phyloP scores from a whole-genome alignment of 2,113 vertebrate species.

The Martes martes region DNA sequence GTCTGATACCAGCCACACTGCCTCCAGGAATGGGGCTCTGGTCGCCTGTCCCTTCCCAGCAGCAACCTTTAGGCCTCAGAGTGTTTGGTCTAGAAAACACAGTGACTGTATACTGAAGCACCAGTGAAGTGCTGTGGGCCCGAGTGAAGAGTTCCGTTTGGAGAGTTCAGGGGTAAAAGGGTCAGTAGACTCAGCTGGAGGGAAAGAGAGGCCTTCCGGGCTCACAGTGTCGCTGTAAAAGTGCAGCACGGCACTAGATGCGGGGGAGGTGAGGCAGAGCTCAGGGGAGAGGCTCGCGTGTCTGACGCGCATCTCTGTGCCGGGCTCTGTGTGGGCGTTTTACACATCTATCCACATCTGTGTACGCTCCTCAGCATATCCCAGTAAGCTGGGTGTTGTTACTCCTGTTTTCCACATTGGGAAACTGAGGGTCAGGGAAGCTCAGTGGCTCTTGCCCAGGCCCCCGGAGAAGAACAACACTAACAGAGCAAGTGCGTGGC shows the following conservation, averaged over 20 bases:
- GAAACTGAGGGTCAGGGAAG: neutral
- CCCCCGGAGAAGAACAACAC: fast-evolving
- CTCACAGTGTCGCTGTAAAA: neutral
- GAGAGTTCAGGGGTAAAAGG: neutral
- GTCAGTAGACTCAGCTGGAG: neutral
- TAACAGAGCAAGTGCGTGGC: neutral
- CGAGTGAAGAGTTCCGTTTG: neutral
- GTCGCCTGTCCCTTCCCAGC: neutral
- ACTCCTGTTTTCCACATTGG: neutral
- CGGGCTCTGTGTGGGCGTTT: fast-evolving
- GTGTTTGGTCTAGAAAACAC: neutral
- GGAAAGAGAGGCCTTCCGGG: neutral
- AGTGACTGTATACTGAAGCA: neutral
- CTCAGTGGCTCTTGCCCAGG: neutral
- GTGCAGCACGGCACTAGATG: fast-evolving
- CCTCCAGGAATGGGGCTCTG: fast-evolving
- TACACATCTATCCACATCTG: neutral
- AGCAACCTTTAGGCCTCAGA: neutral
- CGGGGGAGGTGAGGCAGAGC: neutral
- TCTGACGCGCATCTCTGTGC: neutral
- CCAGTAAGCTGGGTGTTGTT: neutral
- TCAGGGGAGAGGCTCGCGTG: fast-evolving
- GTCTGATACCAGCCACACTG: neutral
- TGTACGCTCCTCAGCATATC: neutral
- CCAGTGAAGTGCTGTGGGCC: neutral